Evolutionary conservation across 2,797 vertebrate species (phyloP), one percentile per base, ranked within the genome.

Genomic region (Amblyraja radiata): DNA sequence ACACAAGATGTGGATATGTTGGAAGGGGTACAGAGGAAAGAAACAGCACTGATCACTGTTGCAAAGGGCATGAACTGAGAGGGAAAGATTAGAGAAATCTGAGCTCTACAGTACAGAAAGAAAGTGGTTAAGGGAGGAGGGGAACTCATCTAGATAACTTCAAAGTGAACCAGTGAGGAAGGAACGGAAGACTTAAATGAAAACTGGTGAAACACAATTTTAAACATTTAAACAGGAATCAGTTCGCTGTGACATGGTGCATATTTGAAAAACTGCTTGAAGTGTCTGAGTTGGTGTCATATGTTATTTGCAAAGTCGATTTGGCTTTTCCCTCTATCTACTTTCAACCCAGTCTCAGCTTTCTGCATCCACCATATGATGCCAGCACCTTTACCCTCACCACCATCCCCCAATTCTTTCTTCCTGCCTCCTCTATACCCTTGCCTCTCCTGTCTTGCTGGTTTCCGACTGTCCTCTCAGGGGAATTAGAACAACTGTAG

Each of bases 11-110:
- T 88, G n/a, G 84, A 88, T 32, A 21, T 36, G 61, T 88, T 88
- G 84, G 84, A 88, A 88, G 65, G n/a, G 84, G 6, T 88, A 88
- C 84, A 88, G 63, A 88, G 84, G 68, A 88, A 88, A 88, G 84
- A 16, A 65, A 36, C 18, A 68, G 36, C 28, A 18, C 84, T 63
- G 28, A 86, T 84, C 81, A 46, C 54, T 58, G 54, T 86, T 86
- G 83, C n/a, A 86, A 88, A 88, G 84, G 84, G 63, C 63, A 68
- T 88, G 84, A 88, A 68, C 84, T 68, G 21, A 65, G 84, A 88
- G n/a, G 46, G 32, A 88, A 88, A 68, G 61, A 88, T 68, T 88
- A 88, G 61, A 78, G 77, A 88, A 65, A 68, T 88, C 65, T 68
- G 16, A 88, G 84, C n/a, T 68, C 23, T 68, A 18, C 63, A 68